Base-by-base conservation (phyloP, 2,888 invertebrate genomes). In the Rapana venosa region DNA sequence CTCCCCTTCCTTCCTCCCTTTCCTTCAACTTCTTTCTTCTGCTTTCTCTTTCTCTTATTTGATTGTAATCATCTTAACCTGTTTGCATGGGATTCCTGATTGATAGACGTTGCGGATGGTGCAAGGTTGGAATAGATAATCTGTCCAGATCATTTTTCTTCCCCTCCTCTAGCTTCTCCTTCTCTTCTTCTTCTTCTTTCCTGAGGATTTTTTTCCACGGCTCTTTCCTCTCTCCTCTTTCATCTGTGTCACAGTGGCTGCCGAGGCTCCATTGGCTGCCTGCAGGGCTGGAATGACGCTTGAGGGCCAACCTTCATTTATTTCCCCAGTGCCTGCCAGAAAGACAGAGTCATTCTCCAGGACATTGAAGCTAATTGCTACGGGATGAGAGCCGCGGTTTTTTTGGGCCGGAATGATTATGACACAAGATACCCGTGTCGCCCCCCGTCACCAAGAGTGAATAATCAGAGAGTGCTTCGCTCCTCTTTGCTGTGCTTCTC, bases 301-400 rank as follows among this genome's bases (percentile, higher is more conserved):
- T n/a, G 56, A 58, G 86, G 86, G 61, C 17, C 86, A 86, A 86
- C 30, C 81, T 86, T 86, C 86, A 86, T 86, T 66, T 66, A 86
- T 58, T 61, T 61, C 61, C 32, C 86, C 86, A 30, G 61, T 66
- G 86, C 86, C 61, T 61, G 32, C 32, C 58, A 86, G 86, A 66
- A 58, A 66, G 86, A 61, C 86, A 86, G 86, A 66, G 61, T 86
- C 86, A 66, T 86, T 66, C 86, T 66, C 61, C 86, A 86, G 30
- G 61, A 86, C 86, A 86, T 66, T 61, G 86, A 58, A 86, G 86
- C 86, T 86, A 86, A 86, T 66, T 86, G 86, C 86, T 66, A 30
- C 58, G 86, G 86, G 86, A 66, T 86, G 30, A 86, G 86, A 66
- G 58, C 58, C 26, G 15, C 22, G 58, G 17, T 81, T 86, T 66